These are phyloP conservation scores for Thumatha senex DNA, from an alignment of 2,888 invertebrate species.

Conservation along the genomic window DNA sequence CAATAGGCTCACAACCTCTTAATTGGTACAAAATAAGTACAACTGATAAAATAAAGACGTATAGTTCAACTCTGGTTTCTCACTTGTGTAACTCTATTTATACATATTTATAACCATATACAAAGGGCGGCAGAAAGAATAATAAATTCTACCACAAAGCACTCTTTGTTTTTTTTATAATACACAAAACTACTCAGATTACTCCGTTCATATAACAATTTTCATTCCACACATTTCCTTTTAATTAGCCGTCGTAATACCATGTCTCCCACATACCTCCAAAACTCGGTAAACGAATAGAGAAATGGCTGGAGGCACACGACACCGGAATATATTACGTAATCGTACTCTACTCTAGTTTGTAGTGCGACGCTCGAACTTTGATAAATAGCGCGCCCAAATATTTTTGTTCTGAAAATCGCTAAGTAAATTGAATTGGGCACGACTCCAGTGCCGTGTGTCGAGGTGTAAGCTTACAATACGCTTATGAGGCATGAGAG, in stretches of 20 bases:
- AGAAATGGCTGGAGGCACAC: conserved; percentile 72
- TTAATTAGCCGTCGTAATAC: conserved; percentile 55
- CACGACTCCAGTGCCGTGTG: conserved; percentile 36
- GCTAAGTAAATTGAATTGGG: conserved; percentile 72
- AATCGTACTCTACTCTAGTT: conserved; percentile 69
- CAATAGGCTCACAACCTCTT: too few species aligned
- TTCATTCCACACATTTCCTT: conserved; percentile 45
- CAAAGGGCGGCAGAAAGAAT: too few species aligned
- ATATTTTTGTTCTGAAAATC: conserved; percentile 71
- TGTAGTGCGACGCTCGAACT: conserved; percentile 66
- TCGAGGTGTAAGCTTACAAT: conserved; percentile 51
- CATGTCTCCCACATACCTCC: conserved; percentile 53
- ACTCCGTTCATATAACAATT: conserved; percentile 33
- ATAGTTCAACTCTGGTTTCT: too few species aligned
- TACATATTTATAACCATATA: too few species aligned
- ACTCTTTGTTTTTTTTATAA: conserved; percentile 20
- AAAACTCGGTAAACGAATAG: conserved; percentile 56
- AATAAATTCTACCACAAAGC: neutral
- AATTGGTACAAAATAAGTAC: too few species aligned
- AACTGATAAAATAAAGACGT: too few species aligned
- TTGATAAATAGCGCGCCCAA: conserved; percentile 69
- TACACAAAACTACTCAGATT: conserved; percentile 30
- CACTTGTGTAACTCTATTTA: too few species aligned
- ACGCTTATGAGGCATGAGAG: conserved; percentile 42
- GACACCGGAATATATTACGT: conserved; percentile 77